Percentiles rank a stretch among this genome's conserved stretches.
Conservation (phyloP, 2,888 invertebrate genomes). For the Tenthredo distinguenda region DNA sequence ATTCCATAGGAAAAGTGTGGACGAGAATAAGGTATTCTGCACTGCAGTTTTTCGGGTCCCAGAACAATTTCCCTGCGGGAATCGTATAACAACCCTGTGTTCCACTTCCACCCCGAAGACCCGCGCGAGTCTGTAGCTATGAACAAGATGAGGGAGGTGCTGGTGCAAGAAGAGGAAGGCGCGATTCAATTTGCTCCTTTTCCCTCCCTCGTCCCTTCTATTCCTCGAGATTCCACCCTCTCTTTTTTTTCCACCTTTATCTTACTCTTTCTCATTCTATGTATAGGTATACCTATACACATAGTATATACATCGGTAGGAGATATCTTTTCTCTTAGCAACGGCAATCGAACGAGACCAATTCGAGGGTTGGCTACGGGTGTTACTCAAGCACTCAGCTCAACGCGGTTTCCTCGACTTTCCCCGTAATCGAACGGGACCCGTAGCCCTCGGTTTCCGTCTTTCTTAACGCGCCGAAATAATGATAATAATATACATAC, state of each 20-base stretch:
- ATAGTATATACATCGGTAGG: neutral
- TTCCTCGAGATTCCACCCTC: neutral
- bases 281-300: neutral
- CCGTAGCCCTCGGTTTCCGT: neutral
- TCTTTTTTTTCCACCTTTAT: neutral
- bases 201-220: conserved; percentile 9
- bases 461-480: neutral
- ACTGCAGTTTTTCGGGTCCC: conserved; percentile 29
- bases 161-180: conserved; percentile 37
- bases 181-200: conserved; percentile 48
- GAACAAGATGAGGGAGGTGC: conserved; percentile 41
- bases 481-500: neutral
- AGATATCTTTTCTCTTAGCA: conserved; percentile 49
- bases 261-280: conserved; percentile 16
- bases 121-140: conserved; percentile 10
- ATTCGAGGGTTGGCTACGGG: conserved; percentile 34
- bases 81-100: conserved; percentile 38
- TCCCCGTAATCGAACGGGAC: conserved; percentile 31
- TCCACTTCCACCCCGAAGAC: conserved; percentile 3
- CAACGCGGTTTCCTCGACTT: neutral
- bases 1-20: neutral
- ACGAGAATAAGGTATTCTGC: neutral
- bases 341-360: conserved; percentile 49
- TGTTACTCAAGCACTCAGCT: conserved; percentile 39
- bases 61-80: conserved; percentile 19